Evolutionary conservation across 2,797 vertebrate genomes (phyloP), one percentile per base, ranked within the genome.

Genomic region (Anisognathus igniventris): DNA sequence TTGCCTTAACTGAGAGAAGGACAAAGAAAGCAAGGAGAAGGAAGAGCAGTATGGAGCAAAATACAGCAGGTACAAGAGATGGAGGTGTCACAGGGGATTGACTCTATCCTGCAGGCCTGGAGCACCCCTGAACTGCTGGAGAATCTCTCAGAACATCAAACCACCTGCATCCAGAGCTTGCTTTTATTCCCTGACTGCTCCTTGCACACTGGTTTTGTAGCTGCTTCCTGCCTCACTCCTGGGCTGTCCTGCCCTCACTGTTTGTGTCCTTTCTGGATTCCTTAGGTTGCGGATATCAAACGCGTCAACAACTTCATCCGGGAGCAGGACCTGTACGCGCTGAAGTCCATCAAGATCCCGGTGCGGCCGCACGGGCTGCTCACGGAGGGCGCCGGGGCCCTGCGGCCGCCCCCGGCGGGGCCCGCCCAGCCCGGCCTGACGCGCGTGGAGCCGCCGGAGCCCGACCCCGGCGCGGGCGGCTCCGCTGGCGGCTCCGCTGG

Each of bases 201-300:
- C 66, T 65, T 18, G 27, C 48, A 8, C 44, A 0, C 50, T 23
- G 5, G 1, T 45, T 70, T 14, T 28, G 54, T 33, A 33, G 44
- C 72, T 48, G 9, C 45, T 28, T 28, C 71, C 72, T 27, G 67
- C 71, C 39, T 44, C 33, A 1, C 10, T 23, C 1, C 61, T 1
- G 68, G 27, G 5, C 6, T 30, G 14, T 53, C n/a, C 71, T 25
- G 3, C 79, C 4, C 68, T 96, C 56, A 57, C 92, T 5, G 12
- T 7, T 19, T 1, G 23, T 97, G 74, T 84, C 96, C 37, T 97
- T 61, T 80, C 13, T 92, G 94, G 88, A 27, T 95, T 90, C 84
- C 31, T 13, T 40, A 99, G 99, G 99, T 99, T 30, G 98, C 99
- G 2, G 99, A 99, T 90, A 98, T 99, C 96, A 99, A 99, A 96